Evolutionary conservation across 2,113 vertebrate genomes (phyloP), one percentile per base, ranked within the genome.

Genomic region (Fukomys damarensis): DNA sequence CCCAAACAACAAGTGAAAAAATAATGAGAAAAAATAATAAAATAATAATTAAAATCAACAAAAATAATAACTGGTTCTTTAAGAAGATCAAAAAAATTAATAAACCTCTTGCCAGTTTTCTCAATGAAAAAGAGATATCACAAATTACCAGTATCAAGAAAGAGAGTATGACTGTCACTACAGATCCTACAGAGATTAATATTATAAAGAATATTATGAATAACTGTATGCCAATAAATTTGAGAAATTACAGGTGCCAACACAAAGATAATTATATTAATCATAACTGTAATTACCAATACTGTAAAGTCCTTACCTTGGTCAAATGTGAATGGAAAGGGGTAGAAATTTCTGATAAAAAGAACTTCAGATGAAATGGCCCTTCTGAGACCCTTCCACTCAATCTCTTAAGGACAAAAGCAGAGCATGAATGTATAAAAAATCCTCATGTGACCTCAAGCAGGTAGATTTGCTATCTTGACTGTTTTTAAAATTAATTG

Each of bases 301-400:
- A 85, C 12, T 93, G 41, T 19, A 85, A 93, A 63, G 43, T 16
- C 22, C 35, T 6, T 93, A 61, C 54, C 17, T 24, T 89, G 12
- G n/a, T 76, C 81, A 92, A 89, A 86, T 79, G 86, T 24, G 19
- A 89, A 92, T 32, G 13, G 81, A 96, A 49, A 83, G 5, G 14
- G 65, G n/a, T 7, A 72, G 54, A 77, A 12, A 83, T 83, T 86
- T 79, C 2, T 59, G 35, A 14, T 38, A 43, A 32, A 86, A 20
- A n/a, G 6, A 88, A n/a, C 38, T 22, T 85, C 12, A 76, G 9
- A 49, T 85, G 92, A 93, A 56, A 5, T 54, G 35, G 76, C 3
- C 2, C 32, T 83, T 96, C 17, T 54, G 70, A 76, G 11, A 41
- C 2, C 22, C 13, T 43, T 3, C 11, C 19, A 32, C 12, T 43